phyloP scores from a whole-genome alignment of 2,888 invertebrate genomes.

The Diarsia dahlii region DNA sequence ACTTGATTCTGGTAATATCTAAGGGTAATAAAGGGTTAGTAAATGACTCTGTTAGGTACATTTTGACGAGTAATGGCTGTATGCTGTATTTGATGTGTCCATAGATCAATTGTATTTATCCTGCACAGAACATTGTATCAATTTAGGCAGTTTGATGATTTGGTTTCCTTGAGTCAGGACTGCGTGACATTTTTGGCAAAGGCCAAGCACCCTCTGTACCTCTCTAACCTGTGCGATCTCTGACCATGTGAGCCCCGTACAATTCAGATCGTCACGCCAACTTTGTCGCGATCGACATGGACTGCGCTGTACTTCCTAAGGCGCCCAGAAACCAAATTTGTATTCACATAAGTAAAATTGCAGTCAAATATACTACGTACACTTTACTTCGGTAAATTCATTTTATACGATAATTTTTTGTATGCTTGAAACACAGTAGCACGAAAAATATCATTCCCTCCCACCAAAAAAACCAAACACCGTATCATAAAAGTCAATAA shows the following conservation, averaged over 20 bases:
- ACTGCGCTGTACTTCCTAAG: no score
- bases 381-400: not conserved
- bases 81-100: not conserved
- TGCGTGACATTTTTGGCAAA: no score
- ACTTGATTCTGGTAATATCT: constrained; percentile 33
- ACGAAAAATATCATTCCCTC: not conserved
- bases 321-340: not conserved
- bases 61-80: not conserved
- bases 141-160: not conserved
- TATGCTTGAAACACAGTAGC: not conserved
- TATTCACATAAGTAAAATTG: not conserved
- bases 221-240: not conserved
- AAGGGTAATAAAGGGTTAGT: not conserved
- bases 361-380: not conserved
- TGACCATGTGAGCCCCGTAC: no score
- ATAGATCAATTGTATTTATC: not conserved
- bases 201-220: no score
- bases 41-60: not conserved
- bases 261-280: no score
- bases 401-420: not conserved
- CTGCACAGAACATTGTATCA: not conserved
- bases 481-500: constrained; percentile 53
- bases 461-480: constrained; percentile 28
- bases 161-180: not conserved
- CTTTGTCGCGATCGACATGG: no score